These are phyloP conservation scores for Nomada fabriciana DNA, from an alignment of 2,888 invertebrate species.

Conservation along the genomic window DNA sequence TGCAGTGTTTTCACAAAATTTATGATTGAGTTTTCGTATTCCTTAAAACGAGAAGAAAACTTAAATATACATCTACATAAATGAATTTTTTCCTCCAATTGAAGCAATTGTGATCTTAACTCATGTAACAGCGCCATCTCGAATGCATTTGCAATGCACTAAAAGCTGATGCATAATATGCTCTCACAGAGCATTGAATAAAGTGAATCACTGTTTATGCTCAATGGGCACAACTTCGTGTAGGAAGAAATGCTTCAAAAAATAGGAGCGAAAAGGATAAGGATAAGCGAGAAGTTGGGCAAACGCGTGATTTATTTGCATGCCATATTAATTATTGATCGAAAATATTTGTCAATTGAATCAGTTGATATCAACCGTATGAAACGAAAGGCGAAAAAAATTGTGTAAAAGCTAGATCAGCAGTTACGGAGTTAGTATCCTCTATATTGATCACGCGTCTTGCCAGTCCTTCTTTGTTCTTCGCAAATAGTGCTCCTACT, in stretches of 20 bases:
- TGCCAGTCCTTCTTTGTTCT: slow-evolving; percentile 42
- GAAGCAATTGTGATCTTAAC: background rate
- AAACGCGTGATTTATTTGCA: background rate
- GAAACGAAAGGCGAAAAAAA: slow-evolving; percentile 40
- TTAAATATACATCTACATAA: background rate
- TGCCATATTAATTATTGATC: background rate
- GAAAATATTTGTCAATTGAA: slow-evolving; percentile 8
- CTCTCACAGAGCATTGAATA: background rate
- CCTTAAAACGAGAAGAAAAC: background rate
- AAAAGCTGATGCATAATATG: background rate
- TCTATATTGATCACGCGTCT: slow-evolving; percentile 69
- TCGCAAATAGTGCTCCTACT: slow-evolving; percentile 29
- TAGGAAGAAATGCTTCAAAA: too few species aligned
- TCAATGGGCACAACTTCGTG: background rate
- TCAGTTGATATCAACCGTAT: slow-evolving; percentile 18
- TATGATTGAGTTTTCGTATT: background rate
- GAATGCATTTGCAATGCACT: background rate
- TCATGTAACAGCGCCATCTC: slow-evolving; percentile 41
- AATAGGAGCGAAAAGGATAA: too few species aligned
- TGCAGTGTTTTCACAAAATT: background rate
- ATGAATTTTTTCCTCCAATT: background rate
- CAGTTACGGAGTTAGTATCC: slow-evolving; percentile 62
- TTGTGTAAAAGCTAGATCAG: slow-evolving; percentile 29
- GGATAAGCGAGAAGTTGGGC: too few species aligned
- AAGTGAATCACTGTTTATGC: background rate